phyloP scores from a whole-genome alignment of 2,113 vertebrate species.

The Callocephalon fimbriatum region DNA sequence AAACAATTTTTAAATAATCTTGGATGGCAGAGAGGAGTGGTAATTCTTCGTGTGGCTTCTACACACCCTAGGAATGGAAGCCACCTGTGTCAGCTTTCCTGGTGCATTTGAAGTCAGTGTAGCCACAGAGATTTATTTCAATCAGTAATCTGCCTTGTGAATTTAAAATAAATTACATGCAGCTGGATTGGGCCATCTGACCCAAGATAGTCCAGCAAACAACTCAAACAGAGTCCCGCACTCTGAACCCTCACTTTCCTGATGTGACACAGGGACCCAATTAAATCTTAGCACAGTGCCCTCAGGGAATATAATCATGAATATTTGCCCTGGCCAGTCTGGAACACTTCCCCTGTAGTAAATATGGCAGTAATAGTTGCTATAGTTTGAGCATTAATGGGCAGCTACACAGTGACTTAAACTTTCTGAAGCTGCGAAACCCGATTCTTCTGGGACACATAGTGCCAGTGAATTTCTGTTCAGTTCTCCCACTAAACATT shows the following conservation, averaged over 20 bases:
- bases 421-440: constrained; percentile 43
- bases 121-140: background rate
- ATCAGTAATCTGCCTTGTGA: background rate
- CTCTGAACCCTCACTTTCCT: background rate
- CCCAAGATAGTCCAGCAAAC: background rate
- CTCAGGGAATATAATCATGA: background rate
- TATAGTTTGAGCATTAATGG: background rate
- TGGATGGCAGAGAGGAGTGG: rapidly evolving
- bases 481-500: constrained; percentile 31
- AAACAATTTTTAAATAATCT: background rate
- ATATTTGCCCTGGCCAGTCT: background rate
- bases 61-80: background rate
- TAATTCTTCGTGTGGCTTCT: background rate
- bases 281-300: background rate
- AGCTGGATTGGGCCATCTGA: background rate
- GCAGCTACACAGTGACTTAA: constrained; percentile 22
- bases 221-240: background rate
- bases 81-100: rapidly evolving
- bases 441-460: background rate
- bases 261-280: background rate
- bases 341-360: background rate
- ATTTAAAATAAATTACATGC: background rate
- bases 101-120: background rate
- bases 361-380: background rate
- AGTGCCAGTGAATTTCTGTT: constrained; percentile 49